A percentile compares a stretch with the other conserved stretches of the same genome.
Evolutionary conservation across 2,797 vertebrate genomes (phyloP).

Genomic region (Acanthurus lineatus): DNA sequence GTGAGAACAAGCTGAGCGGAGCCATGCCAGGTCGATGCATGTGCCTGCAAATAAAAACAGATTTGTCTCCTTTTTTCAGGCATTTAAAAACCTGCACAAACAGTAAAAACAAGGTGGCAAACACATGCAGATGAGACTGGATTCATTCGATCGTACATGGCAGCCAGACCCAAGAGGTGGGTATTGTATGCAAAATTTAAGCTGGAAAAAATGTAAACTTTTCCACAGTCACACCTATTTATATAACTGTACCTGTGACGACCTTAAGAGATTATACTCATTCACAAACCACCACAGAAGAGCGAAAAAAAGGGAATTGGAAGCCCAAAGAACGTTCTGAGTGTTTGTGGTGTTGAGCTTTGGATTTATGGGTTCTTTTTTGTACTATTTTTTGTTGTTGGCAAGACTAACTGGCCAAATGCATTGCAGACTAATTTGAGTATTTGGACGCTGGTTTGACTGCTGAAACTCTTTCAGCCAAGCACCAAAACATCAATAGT

Average conservation of each 20-base stretch:
- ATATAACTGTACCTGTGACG: background rate
- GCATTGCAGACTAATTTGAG: slow-evolving; percentile 2
- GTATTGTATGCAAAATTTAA: slow-evolving; percentile 47
- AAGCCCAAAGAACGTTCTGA: background rate
- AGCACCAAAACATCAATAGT: background rate
- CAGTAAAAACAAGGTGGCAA: slow-evolving; percentile 32
- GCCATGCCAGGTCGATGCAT: slow-evolving; percentile 33
- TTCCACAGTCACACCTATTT: slow-evolving; percentile 2
- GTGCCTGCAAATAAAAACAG: slow-evolving; percentile 45
- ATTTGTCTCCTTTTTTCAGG: slow-evolving; percentile 48
- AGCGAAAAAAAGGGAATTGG: background rate
- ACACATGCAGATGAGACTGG: slow-evolving; percentile 50
- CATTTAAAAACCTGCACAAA: slow-evolving; percentile 20
- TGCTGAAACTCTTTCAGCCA: background rate
- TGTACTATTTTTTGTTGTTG: background rate
- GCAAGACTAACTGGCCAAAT: background rate
- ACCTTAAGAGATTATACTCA: background rate
- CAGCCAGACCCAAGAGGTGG: background rate
- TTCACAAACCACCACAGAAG: background rate
- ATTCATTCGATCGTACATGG: slow-evolving; percentile 28
- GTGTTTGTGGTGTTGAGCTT: background rate
- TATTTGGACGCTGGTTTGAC: background rate
- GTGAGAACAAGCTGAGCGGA: slow-evolving; percentile 35
- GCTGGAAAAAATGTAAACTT: slow-evolving; percentile 25
- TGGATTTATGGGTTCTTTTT: background rate